These are phyloP conservation scores for Aramus guarauna DNA, from an alignment of 2,113 vertebrate genomes.

Conservation along the genomic window DNA sequence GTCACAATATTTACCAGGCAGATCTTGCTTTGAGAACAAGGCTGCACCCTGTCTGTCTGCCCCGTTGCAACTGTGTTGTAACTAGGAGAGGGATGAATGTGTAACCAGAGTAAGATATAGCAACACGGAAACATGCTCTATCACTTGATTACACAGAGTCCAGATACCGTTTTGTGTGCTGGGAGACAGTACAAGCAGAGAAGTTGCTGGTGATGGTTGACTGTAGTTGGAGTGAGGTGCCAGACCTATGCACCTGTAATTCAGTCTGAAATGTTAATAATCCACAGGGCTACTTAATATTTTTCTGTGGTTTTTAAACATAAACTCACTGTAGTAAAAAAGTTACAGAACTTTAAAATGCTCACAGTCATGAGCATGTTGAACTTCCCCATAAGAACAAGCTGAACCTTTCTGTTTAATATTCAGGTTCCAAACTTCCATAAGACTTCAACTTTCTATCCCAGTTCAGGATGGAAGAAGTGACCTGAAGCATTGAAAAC, in stretches of 20 bases:
- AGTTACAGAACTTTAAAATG: background rate
- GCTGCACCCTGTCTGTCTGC: background rate
- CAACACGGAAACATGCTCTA: fast-evolving
- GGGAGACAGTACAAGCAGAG: background rate
- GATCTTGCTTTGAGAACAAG: background rate
- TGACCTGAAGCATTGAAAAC: background rate
- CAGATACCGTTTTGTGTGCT: fast-evolving
- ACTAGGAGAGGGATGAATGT: background rate
- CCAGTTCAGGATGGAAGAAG: background rate
- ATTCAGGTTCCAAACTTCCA: background rate
- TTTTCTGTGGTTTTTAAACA: background rate
- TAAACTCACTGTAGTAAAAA: background rate
- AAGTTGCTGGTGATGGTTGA: background rate
- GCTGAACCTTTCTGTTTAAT: background rate
- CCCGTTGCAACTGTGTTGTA: background rate
- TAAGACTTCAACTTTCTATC: background rate
- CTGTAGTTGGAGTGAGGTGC: no score
- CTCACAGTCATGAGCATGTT: fast-evolving
- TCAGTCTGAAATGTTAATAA: background rate
- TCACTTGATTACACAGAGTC: background rate
- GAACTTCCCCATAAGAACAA: background rate
- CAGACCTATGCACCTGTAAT: background rate
- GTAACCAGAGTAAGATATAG: background rate
- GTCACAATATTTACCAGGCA: background rate
- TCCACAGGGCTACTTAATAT: background rate